Base-by-base conservation (phyloP, 2,797 vertebrate species). In the Premnoplex brunnescens region DNA sequence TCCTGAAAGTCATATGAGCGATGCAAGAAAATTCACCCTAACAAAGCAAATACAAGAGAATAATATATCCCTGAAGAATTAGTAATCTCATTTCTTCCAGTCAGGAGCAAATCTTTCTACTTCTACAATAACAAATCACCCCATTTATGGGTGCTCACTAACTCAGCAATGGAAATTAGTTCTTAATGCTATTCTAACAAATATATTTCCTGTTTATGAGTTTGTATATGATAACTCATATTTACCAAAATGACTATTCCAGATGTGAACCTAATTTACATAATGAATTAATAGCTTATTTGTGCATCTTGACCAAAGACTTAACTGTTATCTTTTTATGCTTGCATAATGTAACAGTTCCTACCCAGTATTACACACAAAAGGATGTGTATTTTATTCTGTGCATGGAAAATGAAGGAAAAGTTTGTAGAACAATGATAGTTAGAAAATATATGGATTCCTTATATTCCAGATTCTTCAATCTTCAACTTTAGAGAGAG, bases 1-100 rank as follows among this genome's bases (percentile, higher is more conserved):
- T 96, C 85, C 74, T 96, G 84, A 93, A 96, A 97, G 55, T 92
- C 54, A 48, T 89, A 26, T 43, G 48, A 91, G 17, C 39, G 72
- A 60, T 89, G 10, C 71, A 90, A 86, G 44, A 92, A 43, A 67
- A 13, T 93, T 91, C 90, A 63, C 49, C 44, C 59, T 81, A 94
- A 97, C 71, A 52, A 79, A 88, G 64, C 39, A 95, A 93, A 96
- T 71, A 59, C 4, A 60, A 37, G 46, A 85, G 71, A 82, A 20
- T 82, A 7, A 89, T 93, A 23, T 72, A 88, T 44, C 68, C 34
- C 67, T 66, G 37, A 85, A 27, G 90, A 83, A 84, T 91, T 91
- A 63, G 44, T 90, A 67, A 36, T 55, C 44, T 77, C 60, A 48
- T 89, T 94, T 94, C 48, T 88, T 39, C 28, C 52, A 76, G 63